Percentiles rank a stretch among this genome's conserved stretches.
Evolutionary conservation across 2,113 vertebrate genomes (phyloP).

Genomic region (Narcine bancroftii): DNA sequence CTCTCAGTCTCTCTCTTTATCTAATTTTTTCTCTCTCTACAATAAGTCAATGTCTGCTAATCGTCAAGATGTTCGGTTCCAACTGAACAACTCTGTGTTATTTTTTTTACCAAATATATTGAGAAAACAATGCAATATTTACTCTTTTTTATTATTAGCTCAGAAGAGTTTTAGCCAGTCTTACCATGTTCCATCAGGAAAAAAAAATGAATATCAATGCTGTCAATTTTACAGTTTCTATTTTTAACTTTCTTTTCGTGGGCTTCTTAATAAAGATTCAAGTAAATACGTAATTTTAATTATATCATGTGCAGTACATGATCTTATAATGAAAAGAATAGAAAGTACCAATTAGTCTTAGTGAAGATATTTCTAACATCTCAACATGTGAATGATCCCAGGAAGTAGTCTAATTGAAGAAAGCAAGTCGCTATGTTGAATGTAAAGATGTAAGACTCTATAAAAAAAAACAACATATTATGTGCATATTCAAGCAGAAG

Average conservation of each 20-base stretch:
- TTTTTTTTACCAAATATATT: background rate
- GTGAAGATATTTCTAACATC: slow-evolving; percentile 13
- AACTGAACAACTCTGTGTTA: background rate
- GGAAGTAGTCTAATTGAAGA: background rate
- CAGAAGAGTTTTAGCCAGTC: background rate
- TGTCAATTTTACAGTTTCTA: background rate
- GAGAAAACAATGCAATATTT: background rate
- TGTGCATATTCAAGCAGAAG: background rate
- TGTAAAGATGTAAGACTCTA: background rate
- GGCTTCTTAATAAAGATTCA: background rate
- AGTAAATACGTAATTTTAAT: slow-evolving; percentile 7
- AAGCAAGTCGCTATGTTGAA: background rate
- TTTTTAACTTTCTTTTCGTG: background rate
- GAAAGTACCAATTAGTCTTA: background rate
- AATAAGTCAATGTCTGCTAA: background rate
- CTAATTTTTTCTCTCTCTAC: background rate
- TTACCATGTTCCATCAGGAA: background rate
- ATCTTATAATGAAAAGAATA: slow-evolving; percentile 11
- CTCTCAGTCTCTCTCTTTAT: background rate
- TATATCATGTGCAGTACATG: background rate
- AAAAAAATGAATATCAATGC: background rate
- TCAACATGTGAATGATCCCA: background rate
- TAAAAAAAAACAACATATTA: slow-evolving; percentile 32
- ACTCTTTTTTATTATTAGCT: background rate
- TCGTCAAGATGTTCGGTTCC: background rate